phyloP scores from a whole-genome alignment of 2,797 vertebrate species.

The Borostomias antarcticus region DNA sequence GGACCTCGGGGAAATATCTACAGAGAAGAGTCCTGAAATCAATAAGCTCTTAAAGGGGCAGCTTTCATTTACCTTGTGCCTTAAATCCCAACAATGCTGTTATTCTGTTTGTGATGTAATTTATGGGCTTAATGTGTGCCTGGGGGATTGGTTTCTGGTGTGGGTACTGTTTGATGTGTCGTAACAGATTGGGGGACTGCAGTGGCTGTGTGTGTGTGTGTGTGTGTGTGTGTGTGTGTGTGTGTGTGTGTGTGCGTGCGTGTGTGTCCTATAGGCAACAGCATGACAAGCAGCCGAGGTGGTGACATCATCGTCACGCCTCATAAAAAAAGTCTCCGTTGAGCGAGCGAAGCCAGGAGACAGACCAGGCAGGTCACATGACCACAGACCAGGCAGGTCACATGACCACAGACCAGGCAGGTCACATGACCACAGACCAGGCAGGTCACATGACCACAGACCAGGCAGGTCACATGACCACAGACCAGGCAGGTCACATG shows the following conservation, averaged over 20 bases:
- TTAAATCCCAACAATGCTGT: not conserved
- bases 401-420: too few relatives aligned
- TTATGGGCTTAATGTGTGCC: conserved; percentile 17
- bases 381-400: conserved; percentile 59
- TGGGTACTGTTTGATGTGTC: conserved; percentile 8
- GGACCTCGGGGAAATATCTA: conserved; percentile 50
- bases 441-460: too few relatives aligned
- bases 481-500: too few relatives aligned
- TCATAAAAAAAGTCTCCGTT: too few relatives aligned
- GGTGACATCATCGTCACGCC: too few relatives aligned
- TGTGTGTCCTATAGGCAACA: not conserved
- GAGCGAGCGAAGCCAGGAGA: conserved; percentile 48
- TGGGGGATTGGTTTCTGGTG: conserved; percentile 21
- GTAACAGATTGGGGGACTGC: conserved; percentile 13
- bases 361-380: conserved; percentile 63
- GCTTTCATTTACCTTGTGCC: conserved; percentile 19
- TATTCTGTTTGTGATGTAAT: conserved; percentile 15
- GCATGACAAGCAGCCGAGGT: not conserved
- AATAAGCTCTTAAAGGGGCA: conserved; percentile 34
- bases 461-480: too few relatives aligned
- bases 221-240: not conserved
- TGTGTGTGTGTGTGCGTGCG: not conserved
- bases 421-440: too few relatives aligned
- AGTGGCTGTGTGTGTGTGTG: not conserved
- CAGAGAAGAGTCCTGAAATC: conserved; percentile 29